A percentile compares a stretch with the other conserved stretches of the same genome.
These are phyloP conservation scores for Cartodere bifasciata DNA, from an alignment of 2,888 invertebrate species.

Conservation along the genomic window DNA sequence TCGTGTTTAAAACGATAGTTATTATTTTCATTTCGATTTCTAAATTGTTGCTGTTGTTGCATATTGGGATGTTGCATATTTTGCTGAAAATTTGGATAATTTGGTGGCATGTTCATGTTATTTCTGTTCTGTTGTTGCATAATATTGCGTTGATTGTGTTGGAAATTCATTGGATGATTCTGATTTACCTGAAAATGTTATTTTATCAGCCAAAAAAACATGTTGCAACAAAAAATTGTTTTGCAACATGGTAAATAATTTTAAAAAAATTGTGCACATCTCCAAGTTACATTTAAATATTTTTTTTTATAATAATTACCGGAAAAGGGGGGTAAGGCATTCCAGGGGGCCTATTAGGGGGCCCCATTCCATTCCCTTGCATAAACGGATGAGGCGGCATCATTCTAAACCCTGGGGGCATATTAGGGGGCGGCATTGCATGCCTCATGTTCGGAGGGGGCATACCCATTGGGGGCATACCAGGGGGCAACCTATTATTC, in stretches of 20 bases:
- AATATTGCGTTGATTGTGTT: not conserved
- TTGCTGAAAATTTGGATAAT: not conserved
- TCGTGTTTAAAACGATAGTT: slow-evolving; percentile 19
- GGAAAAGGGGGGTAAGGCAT: slow-evolving; percentile 18
- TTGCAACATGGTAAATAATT: not conserved
- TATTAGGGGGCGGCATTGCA: slow-evolving; percentile 13
- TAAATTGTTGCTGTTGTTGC: slow-evolving; percentile 22
- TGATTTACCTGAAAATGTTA: slow-evolving; percentile 1
- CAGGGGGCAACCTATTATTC: slow-evolving; percentile 32
- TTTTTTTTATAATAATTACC: not conserved
- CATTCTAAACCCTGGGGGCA: slow-evolving; percentile 26
- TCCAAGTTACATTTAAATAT: not conserved
- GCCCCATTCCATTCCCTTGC: slow-evolving; percentile 12
- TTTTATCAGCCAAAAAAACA: not conserved
- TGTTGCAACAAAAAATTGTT: slow-evolving; percentile 1
- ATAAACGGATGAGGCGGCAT: slow-evolving; percentile 21
- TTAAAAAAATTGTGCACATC: not conserved
- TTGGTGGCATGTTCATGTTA: not conserved
- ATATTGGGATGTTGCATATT: slow-evolving; percentile 3
- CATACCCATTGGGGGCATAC: slow-evolving; percentile 33
- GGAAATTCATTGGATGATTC: no score
- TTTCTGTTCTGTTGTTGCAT: not conserved
- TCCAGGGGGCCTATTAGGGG: slow-evolving; percentile 19
- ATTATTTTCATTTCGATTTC: slow-evolving; percentile 28
- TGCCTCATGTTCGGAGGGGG: slow-evolving; percentile 28